These are phyloP conservation scores for Dromaius novaehollandiae DNA, from an alignment of 2,113 vertebrate genomes.

Conservation along the genomic window DNA sequence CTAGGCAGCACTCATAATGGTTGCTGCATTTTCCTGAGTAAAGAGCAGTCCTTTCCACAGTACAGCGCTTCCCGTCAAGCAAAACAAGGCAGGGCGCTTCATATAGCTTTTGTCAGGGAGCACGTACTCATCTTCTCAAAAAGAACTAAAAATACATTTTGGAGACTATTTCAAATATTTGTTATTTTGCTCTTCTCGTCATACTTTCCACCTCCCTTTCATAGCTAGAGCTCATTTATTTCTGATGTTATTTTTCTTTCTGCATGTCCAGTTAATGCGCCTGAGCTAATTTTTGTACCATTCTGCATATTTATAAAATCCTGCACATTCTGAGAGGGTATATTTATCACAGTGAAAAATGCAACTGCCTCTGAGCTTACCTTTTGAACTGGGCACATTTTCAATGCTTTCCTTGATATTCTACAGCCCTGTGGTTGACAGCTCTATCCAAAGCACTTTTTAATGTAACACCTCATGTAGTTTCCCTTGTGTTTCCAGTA, in stretches of 20 bases:
- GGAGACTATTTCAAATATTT: neutral
- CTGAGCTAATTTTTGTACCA: neutral
- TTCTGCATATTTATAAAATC: neutral
- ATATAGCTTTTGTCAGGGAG: neutral
- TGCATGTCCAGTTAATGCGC: neutral
- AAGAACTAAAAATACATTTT: neutral
- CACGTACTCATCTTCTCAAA: neutral
- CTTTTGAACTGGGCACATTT: neutral
- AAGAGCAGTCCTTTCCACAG: neutral
- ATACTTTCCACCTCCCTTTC: neutral
- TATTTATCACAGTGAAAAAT: neutral
- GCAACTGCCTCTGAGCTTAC: neutral
- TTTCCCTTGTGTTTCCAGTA: neutral
- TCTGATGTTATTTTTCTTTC: neutral
- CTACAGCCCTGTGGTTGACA: neutral
- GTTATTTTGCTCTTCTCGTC: neutral
- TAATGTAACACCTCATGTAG: neutral
- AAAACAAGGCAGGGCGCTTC: neutral
- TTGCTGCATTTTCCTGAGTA: neutral
- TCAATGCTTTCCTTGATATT: neutral
- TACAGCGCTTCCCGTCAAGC: neutral
- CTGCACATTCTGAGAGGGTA: neutral
- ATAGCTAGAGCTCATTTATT: neutral
- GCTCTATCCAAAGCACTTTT: neutral
- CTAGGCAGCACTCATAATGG: neutral